phyloP scores from a whole-genome alignment of 2,888 invertebrate genomes.

The Gymnocheta viridis region DNA sequence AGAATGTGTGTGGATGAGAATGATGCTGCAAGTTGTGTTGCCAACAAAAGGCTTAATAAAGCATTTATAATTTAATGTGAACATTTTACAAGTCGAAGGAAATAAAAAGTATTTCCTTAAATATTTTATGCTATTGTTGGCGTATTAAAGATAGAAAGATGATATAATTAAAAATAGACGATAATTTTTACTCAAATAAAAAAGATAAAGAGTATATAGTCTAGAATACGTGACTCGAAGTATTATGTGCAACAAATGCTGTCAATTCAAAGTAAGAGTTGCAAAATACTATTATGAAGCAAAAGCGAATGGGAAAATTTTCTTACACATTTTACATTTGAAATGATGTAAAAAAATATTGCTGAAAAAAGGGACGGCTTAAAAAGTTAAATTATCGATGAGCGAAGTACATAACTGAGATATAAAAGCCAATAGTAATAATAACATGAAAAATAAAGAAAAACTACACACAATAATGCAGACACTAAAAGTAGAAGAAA shows the following conservation, averaged over 20 bases:
- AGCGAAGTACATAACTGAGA: too few species aligned
- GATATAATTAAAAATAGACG: neutral
- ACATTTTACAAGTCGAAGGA: neutral
- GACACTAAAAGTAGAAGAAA: too few species aligned
- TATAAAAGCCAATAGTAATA: too few species aligned
- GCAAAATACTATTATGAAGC: neutral
- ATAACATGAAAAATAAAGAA: too few species aligned
- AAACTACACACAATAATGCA: too few species aligned
- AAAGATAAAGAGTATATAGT: neutral
- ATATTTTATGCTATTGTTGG: neutral
- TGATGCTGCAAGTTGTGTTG: neutral
- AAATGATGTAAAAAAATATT: too few species aligned
- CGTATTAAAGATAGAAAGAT: neutral
- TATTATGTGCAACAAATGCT: neutral
- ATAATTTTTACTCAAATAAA: neutral
- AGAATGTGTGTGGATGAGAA: neutral
- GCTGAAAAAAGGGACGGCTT: too few species aligned
- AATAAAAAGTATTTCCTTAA: neutral
- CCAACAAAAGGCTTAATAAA: slow-evolving; percentile 16
- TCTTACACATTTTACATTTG: too few species aligned
- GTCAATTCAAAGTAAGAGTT: neutral
- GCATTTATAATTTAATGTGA: neutral
- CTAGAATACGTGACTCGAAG: neutral
- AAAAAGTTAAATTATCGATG: too few species aligned
- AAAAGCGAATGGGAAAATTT: neutral